Base-by-base conservation (phyloP, 2,888 invertebrate genomes). In the Nebria salina region DNA sequence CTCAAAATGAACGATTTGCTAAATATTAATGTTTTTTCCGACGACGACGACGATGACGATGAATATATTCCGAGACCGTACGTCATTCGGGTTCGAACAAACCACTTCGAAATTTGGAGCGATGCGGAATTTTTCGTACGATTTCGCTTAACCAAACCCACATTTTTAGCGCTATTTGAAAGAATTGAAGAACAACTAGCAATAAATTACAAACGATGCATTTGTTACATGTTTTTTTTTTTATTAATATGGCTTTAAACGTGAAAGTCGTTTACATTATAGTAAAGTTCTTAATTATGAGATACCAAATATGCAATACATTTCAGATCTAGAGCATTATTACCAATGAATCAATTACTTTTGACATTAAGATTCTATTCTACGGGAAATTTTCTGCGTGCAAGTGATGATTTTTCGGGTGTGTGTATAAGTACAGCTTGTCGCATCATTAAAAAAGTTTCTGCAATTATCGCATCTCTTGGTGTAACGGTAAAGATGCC, bases 81-180 rank as follows among this genome's bases (percentile, higher is more conserved):
- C 26, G 34, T 76, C 3, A 13, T 76, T 41, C 25, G 76, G 25
- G 8, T 20, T 34, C 26, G 42, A 41, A 3, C 68, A 41, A 41
- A 41, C 66, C 66, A 76, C 15, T 76, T 76, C 13, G 76, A 76
- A 26, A 68, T 20, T 68, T 76, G 66, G 76, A 42, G 66, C 66
- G 68, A 76, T 76, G 66, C 66, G 4, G 34, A 76, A 34, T 76
- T 66, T 41, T 76, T 76, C n/a, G 65, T 66, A 26, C 65, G 76
- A 15, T 76, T 76, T 75, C 76, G 76, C 42, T 76, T 76, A 76
- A 76, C 65, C 8, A 76, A 76, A 34, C 76, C 26, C n/a, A 76
- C 65, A 66, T 65, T 76, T 66, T 26, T 76, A 26, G 64, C 65
- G 3, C 64, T 75, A 8, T 75, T 75, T 8, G 75, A 8, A 15